Base-by-base conservation (phyloP, 2,797 vertebrate genomes). In the Enteromius afrohamiltoni region DNA sequence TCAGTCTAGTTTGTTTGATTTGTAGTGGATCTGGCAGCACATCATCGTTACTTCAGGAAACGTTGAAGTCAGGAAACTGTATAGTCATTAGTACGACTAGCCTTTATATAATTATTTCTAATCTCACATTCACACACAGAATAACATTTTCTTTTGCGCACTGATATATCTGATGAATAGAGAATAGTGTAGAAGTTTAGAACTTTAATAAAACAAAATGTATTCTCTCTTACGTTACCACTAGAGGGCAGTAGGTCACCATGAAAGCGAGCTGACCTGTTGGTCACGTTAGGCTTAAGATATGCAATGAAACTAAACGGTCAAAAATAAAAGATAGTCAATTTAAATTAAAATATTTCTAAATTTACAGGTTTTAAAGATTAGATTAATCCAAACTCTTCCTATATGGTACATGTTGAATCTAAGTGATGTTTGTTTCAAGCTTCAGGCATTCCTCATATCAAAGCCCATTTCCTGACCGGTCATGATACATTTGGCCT, bases 381-480 rank as follows among this genome's bases (percentile, higher is more conserved):
- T 53, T 31, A 7, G 23, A 77, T 29, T 23, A 17, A 77, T 14
- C 37, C 29, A 49, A 77, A 60, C 29, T 58, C 19, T 34, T 84
- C 40, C 62, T 45, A 85, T 85, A 45, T 79, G 62, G 55, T 76
- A 47, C 64, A 37, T 73, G 77, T 73, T 75, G 42, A 10, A 45
- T 45, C 42, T 11, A 11, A 60, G 75, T 64, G 23, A 67, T 26
- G 5, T 42, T 21, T 64, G 58, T 49, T 73, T 64, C 45, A 45
- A 58, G n/a, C 62, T 71, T 77, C 71, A 83, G 88, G 89, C 92
- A 94, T 95, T 94, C 92, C 93, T 91, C 88, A 87, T 92, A 93
- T 94, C 94, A 92, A 87, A 90, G 84, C 80, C 87, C 88, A 95
- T 95, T 95, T 94, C 92, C 93, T 93, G 90, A 83, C 81, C 82